phyloP scores from a whole-genome alignment of 2,888 invertebrate genomes.

The Ophion ellenae region DNA sequence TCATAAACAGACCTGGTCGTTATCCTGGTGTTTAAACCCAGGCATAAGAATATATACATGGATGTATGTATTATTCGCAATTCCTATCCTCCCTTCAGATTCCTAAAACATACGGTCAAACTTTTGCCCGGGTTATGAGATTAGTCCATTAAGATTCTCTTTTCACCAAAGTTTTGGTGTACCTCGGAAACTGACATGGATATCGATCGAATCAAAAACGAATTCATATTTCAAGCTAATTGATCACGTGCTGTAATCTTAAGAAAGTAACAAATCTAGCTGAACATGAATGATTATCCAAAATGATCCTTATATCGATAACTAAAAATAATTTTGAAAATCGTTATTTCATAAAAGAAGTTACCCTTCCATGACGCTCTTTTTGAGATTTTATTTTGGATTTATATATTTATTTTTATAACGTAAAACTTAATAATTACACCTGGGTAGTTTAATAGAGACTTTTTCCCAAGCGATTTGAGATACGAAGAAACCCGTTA shows the following conservation, averaged over 20 bases:
- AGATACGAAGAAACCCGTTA: slow-evolving; percentile 19
- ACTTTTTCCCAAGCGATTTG: slow-evolving; percentile 5
- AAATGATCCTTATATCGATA: too few relatives aligned
- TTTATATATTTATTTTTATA: not conserved
- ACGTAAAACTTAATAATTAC: not conserved
- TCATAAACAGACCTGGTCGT: slow-evolving; percentile 62
- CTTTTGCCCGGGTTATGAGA: slow-evolving; percentile 2
- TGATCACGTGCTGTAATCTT: too few relatives aligned
- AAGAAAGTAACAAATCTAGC: too few relatives aligned
- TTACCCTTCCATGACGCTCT: too few relatives aligned
- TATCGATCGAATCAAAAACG: not conserved
- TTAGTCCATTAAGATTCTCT: slow-evolving; percentile 36
- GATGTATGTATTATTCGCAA: slow-evolving; percentile 1
- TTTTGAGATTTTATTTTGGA: too few relatives aligned
- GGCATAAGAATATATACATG: too few relatives aligned
- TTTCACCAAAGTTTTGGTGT: slow-evolving; percentile 2
- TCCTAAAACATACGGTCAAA: slow-evolving; percentile 26
- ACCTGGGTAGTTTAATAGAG: not conserved
- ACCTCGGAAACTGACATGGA: not conserved
- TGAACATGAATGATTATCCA: too few relatives aligned
- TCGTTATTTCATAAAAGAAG: too few relatives aligned
- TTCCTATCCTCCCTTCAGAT: slow-evolving; percentile 22
- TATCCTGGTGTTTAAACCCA: slow-evolving; percentile 35
- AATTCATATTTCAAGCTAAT: not conserved
- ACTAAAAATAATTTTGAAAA: too few relatives aligned